Percentiles rank a stretch among this genome's conserved stretches.
Evolutionary conservation across 2,797 vertebrate species (phyloP).

Genomic region (Neostethus bicornis): DNA sequence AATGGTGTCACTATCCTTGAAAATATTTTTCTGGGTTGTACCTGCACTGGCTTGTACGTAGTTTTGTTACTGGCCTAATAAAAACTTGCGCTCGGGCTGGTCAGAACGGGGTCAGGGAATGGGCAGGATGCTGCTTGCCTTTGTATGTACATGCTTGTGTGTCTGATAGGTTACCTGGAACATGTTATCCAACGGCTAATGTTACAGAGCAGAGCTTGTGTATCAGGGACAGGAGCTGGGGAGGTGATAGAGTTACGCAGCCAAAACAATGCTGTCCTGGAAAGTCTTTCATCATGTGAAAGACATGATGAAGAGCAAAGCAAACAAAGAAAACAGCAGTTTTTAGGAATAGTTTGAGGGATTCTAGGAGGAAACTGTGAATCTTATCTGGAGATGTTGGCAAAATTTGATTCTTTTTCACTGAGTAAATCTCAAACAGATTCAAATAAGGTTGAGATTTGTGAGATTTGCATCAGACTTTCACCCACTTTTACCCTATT

Average conservation of each 20-base stretch:
- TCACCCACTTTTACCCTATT: no score
- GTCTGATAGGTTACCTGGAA: constrained; percentile 57
- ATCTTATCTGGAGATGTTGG: no score
- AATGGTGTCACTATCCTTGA: constrained; percentile 23
- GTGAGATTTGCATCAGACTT: no score
- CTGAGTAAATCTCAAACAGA: no score
- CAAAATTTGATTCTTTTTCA: no score
- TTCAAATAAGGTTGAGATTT: no score
- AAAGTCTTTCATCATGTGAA: constrained; percentile 40
- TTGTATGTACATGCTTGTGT: constrained; percentile 39
- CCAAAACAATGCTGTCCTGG: constrained; percentile 49
- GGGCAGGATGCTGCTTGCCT: constrained; percentile 38
- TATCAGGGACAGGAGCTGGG: constrained; percentile 51
- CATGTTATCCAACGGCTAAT: constrained; percentile 51
- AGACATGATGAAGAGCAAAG: not conserved
- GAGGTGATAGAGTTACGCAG: constrained; percentile 53
- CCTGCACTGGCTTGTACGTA: constrained; percentile 10
- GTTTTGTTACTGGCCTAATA: constrained; percentile 18
- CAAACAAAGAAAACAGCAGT: constrained; percentile 1
- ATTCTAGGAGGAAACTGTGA: not conserved
- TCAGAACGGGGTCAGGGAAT: constrained; percentile 58
- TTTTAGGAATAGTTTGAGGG: not conserved
- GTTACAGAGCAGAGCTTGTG: constrained; percentile 60
- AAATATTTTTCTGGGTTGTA: constrained; percentile 16
- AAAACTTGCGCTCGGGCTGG: constrained; percentile 40